Conservation (phyloP, 2,888 invertebrate species). For the Odontocolon sp. region DNA sequence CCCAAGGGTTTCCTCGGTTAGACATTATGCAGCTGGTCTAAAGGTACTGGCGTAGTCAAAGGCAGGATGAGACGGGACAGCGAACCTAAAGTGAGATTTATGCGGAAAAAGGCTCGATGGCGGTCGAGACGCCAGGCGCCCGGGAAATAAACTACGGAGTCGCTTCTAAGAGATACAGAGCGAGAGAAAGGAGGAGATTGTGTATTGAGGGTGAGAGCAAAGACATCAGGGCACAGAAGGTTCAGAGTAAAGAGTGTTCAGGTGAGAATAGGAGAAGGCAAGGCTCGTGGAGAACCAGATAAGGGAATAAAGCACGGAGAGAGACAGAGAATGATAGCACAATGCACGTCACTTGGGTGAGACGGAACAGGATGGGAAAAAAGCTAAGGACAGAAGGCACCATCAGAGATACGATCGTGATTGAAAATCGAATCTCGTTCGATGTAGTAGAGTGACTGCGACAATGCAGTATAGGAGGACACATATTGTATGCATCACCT, state of each 20-base stretch:
- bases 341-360: conserved; percentile 14
- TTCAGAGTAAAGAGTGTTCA: conserved; percentile 13
- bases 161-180: conserved; percentile 20
- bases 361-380: conserved; percentile 6
- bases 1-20: conserved; percentile 3
- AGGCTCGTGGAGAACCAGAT: conserved; percentile 23
- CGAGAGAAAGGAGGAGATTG: conserved; percentile 3
- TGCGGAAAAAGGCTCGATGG: conserved; percentile 22
- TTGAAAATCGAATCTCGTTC: conserved; percentile 32
- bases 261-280: conserved; percentile 3
- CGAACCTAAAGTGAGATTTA: conserved; percentile 52
- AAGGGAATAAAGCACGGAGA: conserved; percentile 11
- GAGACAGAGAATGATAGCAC: neutral
- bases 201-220: neutral
- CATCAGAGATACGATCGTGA: conserved; percentile 17
- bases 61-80: no score
- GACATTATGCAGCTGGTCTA: conserved; percentile 14
- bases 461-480: neutral
- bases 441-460: conserved; percentile 21
- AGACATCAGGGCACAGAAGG: neutral
- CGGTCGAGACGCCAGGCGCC: neutral
- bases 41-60: neutral
- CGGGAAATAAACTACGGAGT: conserved; percentile 6
- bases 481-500: conserved; percentile 18
- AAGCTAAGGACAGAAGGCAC: conserved; percentile 29